phyloP scores from a whole-genome alignment of 1,140 invertebrate species.

The Hyphantria cunea region DNA sequence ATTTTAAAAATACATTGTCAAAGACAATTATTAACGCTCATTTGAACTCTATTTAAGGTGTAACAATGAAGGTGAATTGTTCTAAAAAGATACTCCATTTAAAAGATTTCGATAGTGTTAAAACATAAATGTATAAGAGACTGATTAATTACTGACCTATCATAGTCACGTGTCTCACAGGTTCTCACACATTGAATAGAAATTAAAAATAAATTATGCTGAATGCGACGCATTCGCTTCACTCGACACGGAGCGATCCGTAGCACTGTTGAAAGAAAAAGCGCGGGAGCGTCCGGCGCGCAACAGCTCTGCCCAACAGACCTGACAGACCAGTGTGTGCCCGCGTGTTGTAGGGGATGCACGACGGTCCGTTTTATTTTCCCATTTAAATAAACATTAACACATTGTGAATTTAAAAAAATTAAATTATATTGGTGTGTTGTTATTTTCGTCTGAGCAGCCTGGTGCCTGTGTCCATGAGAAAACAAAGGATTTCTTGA shows the following conservation, averaged over 20 bases:
- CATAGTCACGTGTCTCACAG: conserved; percentile 31
- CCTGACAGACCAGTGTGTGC: conserved; percentile 31
- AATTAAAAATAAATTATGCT: conserved; percentile 36
- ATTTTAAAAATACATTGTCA: too few species aligned
- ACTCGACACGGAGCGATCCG: conserved; percentile 26
- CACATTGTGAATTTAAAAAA: conserved; percentile 27
- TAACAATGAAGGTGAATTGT: too few species aligned
- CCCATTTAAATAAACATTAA: conserved; percentile 20
- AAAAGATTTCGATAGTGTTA: too few species aligned
- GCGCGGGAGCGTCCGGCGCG: conserved; percentile 16
- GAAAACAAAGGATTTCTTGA: conserved; percentile 36
- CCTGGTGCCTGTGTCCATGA: conserved; percentile 11
- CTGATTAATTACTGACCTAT: conserved; percentile 23
- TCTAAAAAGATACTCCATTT: too few species aligned
- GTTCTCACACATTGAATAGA: conserved; percentile 17
- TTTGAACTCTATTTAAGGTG: too few species aligned
- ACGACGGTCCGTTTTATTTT: conserved; percentile 19
- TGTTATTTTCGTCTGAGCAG: conserved; percentile 29
- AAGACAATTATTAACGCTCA: too few species aligned
- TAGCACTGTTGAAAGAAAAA: conserved; percentile 31
- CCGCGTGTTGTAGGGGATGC: conserved; percentile 25
- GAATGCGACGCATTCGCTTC: conserved; percentile 31
- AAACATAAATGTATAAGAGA: too few species aligned
- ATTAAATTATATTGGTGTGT: conserved; percentile 23
- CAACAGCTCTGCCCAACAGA: conserved; percentile 10